Evolutionary conservation across 64 coral and sea anemone species (phyloP), one percentile per base, ranked within the genome.

Genomic region (Dendrophyllia cribrosa): DNA sequence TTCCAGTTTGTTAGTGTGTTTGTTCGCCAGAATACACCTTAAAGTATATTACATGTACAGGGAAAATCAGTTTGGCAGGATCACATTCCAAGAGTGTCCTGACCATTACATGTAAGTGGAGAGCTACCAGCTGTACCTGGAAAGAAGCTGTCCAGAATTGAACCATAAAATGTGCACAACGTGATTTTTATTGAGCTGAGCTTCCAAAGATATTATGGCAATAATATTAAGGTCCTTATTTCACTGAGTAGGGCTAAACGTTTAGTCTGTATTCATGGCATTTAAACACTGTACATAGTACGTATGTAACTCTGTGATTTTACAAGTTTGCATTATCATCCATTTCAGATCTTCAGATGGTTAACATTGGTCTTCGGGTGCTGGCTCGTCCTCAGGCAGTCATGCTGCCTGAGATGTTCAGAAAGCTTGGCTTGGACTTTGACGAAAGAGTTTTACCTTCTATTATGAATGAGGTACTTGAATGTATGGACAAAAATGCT

Each of bases 331-430:
- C 52, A 34, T 79, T 5, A n/a, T 72, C 65, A 13, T 60, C 83
- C 22, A 43, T 43, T 82, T 3, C 52, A 98, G 97, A 96, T 79
- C 82, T 99, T 44, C 97, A 99, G 88, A 99, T 99, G 97, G 97
- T 99, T 5, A 99, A 99, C 67, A 99, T 99, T 86, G 97, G 97
- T 13, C 85, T 99, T 70, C 97, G 97, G 88, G 97, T 99, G n/a
- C 78, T 99, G 45, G 97, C 97, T 50, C 87, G 97, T 74, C 97
- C 97, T 15, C 88, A 94, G 82, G 94, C 97, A 20, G 89, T 65
- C 25, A 68, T 67, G 43, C 72, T 99, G 23, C 97, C 97, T 58
- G 55, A 83, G 19, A 96, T 99, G 88, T 99, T 94, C 74, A 84
- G 90, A 88, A 99, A 88, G 68, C 73, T 99, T 56, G 97, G 97